These are phyloP conservation scores for Mus spicilegus DNA, from an alignment of 2,113 vertebrate genomes.

Conservation along the genomic window DNA sequence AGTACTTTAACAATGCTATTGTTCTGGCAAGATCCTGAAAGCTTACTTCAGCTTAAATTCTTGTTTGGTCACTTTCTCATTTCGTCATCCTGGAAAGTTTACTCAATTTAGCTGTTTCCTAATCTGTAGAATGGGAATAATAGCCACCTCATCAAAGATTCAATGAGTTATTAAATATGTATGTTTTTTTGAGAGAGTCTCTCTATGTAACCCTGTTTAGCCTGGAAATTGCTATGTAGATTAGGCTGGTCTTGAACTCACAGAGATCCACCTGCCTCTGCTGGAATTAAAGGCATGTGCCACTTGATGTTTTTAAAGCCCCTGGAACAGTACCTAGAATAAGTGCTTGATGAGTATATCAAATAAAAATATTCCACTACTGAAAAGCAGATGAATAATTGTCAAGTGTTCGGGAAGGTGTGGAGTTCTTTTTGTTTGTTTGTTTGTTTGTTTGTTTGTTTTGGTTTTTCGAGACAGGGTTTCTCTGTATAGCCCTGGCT, in stretches of 20 bases:
- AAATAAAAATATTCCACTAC: slow-evolving; percentile 25
- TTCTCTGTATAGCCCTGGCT: no score
- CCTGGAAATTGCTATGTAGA: not conserved
- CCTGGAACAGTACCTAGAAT: not conserved
- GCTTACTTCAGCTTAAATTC: slow-evolving; percentile 33
- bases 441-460: no score
- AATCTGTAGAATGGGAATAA: slow-evolving; percentile 53
- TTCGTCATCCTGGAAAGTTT: slow-evolving; percentile 1
- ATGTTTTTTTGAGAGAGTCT: not conserved
- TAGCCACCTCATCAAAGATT: slow-evolving; percentile 1
- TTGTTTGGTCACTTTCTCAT: slow-evolving; percentile 20
- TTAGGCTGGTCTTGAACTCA: not conserved
- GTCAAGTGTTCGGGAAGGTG: not conserved
- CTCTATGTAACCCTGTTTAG: not conserved
- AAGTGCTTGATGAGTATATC: not conserved
- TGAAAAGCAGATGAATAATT: slow-evolving; percentile 37
- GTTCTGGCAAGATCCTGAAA: slow-evolving; percentile 43
- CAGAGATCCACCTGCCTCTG: not conserved
- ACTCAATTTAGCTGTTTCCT: not conserved
- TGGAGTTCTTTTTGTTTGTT: not conserved
- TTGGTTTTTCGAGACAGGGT: no score
- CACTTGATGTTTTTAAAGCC: slow-evolving; percentile 39
- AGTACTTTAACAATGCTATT: slow-evolving; percentile 24
- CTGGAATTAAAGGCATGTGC: not conserved
- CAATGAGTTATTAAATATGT: slow-evolving; percentile 48